These are phyloP conservation scores for Nesoenas mayeri DNA, from an alignment of 2,113 vertebrate species.

Conservation along the genomic window DNA sequence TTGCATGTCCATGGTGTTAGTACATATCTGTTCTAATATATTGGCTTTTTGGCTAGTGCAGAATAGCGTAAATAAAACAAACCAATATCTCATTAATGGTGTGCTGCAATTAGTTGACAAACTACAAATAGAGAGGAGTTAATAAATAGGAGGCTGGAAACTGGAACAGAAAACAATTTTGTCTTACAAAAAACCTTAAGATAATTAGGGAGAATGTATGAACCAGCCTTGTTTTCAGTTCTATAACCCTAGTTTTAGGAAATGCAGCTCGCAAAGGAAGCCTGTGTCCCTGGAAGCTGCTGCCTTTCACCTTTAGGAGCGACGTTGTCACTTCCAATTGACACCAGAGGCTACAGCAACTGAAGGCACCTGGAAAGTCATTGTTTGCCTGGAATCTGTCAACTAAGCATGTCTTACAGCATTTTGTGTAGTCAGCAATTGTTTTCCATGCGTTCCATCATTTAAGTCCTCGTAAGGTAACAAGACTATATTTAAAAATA, in stretches of 20 bases:
- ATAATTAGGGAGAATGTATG: neutral
- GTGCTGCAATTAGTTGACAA: neutral
- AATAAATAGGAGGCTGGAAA: neutral
- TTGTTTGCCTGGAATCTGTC: neutral
- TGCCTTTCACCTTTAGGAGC: neutral
- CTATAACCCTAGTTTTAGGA: neutral
- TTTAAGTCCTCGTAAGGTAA: neutral
- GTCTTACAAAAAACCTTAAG: neutral
- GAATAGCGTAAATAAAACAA: neutral
- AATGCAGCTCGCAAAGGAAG: neutral
- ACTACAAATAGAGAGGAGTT: neutral
- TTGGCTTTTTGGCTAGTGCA: neutral
- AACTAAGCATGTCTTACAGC: neutral
- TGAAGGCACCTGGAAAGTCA: neutral
- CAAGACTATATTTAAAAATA: neutral
- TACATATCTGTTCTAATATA: neutral
- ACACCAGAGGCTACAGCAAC: neutral
- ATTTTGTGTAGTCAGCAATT: neutral
- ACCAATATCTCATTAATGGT: neutral
- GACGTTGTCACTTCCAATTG: neutral
- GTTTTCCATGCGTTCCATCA: fast-evolving
- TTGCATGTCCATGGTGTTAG: neutral
- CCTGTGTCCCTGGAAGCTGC: neutral
- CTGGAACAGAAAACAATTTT: neutral
- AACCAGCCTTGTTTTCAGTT: neutral